Conservation (phyloP, 2,113 vertebrate species). For the Platichthys flesus region DNA sequence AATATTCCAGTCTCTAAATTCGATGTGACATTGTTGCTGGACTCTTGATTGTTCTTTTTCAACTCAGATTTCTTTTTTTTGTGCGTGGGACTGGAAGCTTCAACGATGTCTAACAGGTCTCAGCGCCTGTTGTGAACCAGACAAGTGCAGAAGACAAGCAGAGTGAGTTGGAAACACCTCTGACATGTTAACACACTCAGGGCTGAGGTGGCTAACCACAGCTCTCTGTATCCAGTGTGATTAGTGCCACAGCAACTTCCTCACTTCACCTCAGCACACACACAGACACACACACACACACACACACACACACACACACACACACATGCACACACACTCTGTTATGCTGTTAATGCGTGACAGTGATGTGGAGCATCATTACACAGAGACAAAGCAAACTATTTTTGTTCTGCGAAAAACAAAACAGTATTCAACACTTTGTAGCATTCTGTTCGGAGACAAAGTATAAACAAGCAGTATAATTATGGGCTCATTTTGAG, state of each 20-base stretch:
- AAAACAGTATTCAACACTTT: conserved; percentile 74
- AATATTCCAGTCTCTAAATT: background rate
- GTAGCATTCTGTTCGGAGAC: conserved; percentile 65
- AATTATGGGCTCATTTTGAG: conserved; percentile 70
- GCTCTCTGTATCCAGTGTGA: conserved; percentile 40
- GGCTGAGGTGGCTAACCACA: conserved; percentile 33
- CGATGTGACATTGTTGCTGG: background rate
- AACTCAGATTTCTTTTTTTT: background rate
- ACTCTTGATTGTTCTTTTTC: conserved; percentile 1
- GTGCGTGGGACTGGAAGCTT: background rate
- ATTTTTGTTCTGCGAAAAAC: conserved; percentile 71
- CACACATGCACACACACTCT: conserved; percentile 1
- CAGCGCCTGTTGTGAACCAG: conserved; percentile 3
- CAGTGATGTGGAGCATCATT: conserved; percentile 67
- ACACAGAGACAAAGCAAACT: conserved; percentile 73
- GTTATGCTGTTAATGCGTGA: conserved; percentile 35
- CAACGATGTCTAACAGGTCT: background rate
- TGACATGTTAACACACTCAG: conserved; percentile 23
- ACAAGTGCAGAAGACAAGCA: conserved; percentile 10
- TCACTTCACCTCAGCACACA: conserved; percentile 14
- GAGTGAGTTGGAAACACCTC: conserved; percentile 57
- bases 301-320: background rate
- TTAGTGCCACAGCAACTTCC: conserved; percentile 43
- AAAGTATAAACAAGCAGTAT: conserved; percentile 74
- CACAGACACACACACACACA: conserved; percentile 16